Percentiles rank a stretch among this genome's conserved stretches.
These are phyloP conservation scores for Epirrita christyi DNA, from an alignment of 2,888 invertebrate genomes.

Conservation along the genomic window DNA sequence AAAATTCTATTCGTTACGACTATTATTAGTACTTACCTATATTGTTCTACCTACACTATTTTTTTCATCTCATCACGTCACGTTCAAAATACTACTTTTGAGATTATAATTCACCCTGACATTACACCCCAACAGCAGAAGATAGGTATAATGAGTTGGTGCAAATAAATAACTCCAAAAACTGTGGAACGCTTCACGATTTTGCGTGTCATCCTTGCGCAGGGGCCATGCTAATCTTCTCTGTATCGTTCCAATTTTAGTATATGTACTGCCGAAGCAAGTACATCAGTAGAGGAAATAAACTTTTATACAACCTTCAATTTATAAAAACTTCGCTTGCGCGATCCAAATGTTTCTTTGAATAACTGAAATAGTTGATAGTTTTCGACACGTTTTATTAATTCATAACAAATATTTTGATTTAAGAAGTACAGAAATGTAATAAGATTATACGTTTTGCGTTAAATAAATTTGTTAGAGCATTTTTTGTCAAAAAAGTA, in stretches of 20 bases:
- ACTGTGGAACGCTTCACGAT: constrained; percentile 65
- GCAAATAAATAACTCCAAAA: constrained; percentile 43
- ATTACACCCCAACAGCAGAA: no score
- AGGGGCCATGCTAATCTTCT: constrained; percentile 57
- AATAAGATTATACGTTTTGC: not conserved
- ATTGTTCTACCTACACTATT: no score
- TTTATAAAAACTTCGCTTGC: constrained; percentile 25
- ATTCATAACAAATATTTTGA: not conserved
- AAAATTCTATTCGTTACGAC: no score
- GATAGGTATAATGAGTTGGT: no score
- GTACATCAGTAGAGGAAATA: constrained; percentile 27
- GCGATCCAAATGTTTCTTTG: constrained; percentile 33
- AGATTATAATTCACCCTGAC: no score
- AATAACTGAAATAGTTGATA: not conserved
- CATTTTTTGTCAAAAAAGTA: not conserved
- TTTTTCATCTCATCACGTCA: no score
- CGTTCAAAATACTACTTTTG: no score
- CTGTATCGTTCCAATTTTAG: constrained; percentile 67
- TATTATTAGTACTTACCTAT: no score
- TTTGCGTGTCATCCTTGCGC: constrained; percentile 39
- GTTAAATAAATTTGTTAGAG: not conserved
- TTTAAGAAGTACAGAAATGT: not conserved
- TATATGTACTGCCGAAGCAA: constrained; percentile 67
- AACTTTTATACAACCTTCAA: constrained; percentile 19
- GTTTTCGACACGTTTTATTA: not conserved